Base-by-base conservation (phyloP, 2,888 invertebrate genomes). In the Drosophila yooni region DNA sequence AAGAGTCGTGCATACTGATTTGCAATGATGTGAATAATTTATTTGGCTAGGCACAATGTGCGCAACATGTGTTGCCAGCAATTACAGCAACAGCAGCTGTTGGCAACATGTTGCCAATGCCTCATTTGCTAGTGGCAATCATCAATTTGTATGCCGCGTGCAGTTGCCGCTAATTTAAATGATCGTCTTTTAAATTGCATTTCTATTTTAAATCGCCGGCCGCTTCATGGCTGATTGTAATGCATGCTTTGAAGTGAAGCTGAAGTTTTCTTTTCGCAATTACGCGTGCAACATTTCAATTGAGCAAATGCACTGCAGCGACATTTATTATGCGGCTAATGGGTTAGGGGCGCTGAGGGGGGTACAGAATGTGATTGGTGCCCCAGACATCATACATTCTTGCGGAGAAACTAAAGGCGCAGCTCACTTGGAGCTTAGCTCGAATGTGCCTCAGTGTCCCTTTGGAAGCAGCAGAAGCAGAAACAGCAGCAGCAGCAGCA, bases 241-340 rank as follows among this genome's bases (percentile, higher is more conserved):
- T 76, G 52, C 52, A 50, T 69, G 43, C 83, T 82, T 82, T 88
- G 66, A 76, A 74, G 74, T 72, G 81, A 70, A 75, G 50, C 59
- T 74, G 63, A 61, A 76, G 82, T 79, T 64, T 63, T 72, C 62
- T 66, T 73, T 62, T 64, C 57, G 88, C 91, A 90, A 90, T 88
- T 88, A 89, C 82, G 89, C 89, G 82, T 89, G 88, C 88, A 90
- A 90, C 87, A 88, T 90, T 90, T 90, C 88, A 90, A 88, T 88
- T 88, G 89, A 76, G 59, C 61, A 70, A 77, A 61, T 74, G 81
- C 86, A 70, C 71, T 67, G 69, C 54, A 58, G 71, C 57, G 75
- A 81, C 79, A 78, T 76, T 79, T 81, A 71, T 83, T 75, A 63
- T 65, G 31, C n/a, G 54, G 38, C 18, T 53, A 33, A 56, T 36